Evolutionary conservation across 1,140 invertebrate species (phyloP).

Genomic region (Latrodectus geometricus): DNA sequence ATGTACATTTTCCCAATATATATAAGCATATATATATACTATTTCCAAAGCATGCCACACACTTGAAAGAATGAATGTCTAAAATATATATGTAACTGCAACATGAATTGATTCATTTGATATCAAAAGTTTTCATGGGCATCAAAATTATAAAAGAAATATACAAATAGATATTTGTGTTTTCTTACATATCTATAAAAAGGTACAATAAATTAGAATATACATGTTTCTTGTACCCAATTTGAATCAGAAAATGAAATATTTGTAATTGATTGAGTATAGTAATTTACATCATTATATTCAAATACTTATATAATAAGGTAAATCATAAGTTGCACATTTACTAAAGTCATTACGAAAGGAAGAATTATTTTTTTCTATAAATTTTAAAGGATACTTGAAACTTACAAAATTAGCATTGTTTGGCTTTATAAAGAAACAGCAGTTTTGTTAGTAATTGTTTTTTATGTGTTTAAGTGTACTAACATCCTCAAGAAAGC

Average conservation of each 20-base stretch:
- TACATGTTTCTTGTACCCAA: too few species aligned
- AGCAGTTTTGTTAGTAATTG: too few species aligned
- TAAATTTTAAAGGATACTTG: too few species aligned
- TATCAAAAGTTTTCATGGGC: not conserved
- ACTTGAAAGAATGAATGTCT: conserved; percentile 32
- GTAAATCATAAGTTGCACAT: not conserved
- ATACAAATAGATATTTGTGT: too few species aligned
- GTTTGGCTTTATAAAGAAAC: too few species aligned
- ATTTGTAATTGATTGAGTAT: not conserved
- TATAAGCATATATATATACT: conserved; percentile 58
- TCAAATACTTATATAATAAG: not conserved
- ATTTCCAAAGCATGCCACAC: conserved; percentile 35
- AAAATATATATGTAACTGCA: not conserved
- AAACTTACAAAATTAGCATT: too few species aligned
- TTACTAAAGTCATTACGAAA: too few species aligned
- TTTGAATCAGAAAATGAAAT: too few species aligned
- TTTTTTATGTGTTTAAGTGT: conserved; percentile 31
- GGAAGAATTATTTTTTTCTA: too few species aligned
- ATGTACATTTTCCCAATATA: conserved; percentile 54
- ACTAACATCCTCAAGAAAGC: conserved; percentile 26
- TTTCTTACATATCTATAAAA: too few species aligned
- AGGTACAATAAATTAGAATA: too few species aligned
- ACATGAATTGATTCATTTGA: not conserved
- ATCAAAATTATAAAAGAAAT: too few species aligned
- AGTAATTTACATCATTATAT: not conserved